Conservation (phyloP, 2,888 invertebrate species). For the Brenthis ino region DNA sequence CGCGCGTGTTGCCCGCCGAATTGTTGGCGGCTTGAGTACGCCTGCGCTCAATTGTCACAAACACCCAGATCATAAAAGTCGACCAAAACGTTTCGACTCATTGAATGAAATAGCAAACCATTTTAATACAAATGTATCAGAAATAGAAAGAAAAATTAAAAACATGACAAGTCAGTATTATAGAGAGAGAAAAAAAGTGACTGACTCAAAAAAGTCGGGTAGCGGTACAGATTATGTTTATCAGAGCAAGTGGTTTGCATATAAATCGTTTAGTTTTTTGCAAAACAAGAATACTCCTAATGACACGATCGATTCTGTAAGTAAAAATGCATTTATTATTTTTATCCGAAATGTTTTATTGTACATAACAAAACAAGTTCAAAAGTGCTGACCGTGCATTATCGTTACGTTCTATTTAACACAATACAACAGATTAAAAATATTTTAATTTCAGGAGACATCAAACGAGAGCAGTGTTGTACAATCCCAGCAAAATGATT, state of each 20-base stretch:
- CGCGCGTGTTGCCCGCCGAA: constrained; percentile 37
- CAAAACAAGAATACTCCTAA: constrained; percentile 31
- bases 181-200: constrained; percentile 15
- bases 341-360: constrained; percentile 6
- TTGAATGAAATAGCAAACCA: constrained; percentile 23
- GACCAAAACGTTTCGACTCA: constrained; percentile 33
- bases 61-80: constrained; percentile 34
- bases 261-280: constrained; percentile 32
- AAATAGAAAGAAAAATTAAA: constrained; percentile 18
- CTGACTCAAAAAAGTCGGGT: constrained; percentile 16
- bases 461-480: neutral
- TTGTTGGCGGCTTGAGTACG: constrained; percentile 33
- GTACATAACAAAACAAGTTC: neutral
- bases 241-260: constrained; percentile 33
- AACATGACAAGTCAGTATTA: constrained; percentile 18
- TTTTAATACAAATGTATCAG: constrained; percentile 24
- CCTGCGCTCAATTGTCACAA: constrained; percentile 29
- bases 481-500: constrained; percentile 35
- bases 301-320: constrained; percentile 21
- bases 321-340: constrained; percentile 6
- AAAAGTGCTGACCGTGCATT: neutral
- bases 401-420: constrained; percentile 9
- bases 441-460: constrained; percentile 13
- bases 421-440: constrained; percentile 9
- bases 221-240: constrained; percentile 23